phyloP scores from a whole-genome alignment of 2,797 vertebrate genomes.

The Sebastes hopkinsi region DNA sequence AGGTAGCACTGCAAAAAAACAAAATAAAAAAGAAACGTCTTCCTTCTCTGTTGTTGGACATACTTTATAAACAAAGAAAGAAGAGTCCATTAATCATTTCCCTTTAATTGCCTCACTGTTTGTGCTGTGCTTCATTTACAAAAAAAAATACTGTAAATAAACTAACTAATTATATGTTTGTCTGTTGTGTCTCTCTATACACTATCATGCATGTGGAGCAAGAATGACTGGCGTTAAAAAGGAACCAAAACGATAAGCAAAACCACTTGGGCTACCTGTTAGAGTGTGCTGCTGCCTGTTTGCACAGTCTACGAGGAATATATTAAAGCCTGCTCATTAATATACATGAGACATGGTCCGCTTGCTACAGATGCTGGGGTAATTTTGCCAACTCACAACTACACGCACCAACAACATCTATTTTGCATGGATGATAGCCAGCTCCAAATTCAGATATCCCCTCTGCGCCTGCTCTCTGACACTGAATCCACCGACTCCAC shows the following conservation, averaged over 20 bases:
- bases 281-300: conserved; percentile 60
- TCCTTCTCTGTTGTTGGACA: conserved; percentile 35
- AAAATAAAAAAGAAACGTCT: conserved; percentile 26
- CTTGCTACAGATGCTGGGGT: conserved; percentile 79
- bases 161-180: conserved; percentile 23
- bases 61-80: conserved; percentile 38
- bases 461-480: conserved; percentile 59
- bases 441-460: conserved; percentile 66
- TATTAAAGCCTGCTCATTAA: conserved; percentile 77
- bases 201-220: background rate
- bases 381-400: conserved; percentile 76
- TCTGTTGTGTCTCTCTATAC: background rate
- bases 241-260: conserved; percentile 40
- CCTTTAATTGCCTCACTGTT: conserved; percentile 35
- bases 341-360: conserved; percentile 80
- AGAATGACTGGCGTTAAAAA: conserved; percentile 36
- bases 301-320: conserved; percentile 73
- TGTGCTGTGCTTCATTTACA: conserved; percentile 39
- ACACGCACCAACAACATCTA: conserved; percentile 74
- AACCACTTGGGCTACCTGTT: conserved; percentile 69
- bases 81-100: conserved; percentile 52
- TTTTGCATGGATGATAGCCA: conserved; percentile 75
- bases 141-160: conserved; percentile 30
- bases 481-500: conserved; percentile 39
- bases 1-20: conserved; percentile 73